Percentiles rank a stretch among this genome's conserved stretches.
Evolutionary conservation across 2,797 vertebrate species (phyloP).

Genomic region (Pseudopleuronectes americanus): DNA sequence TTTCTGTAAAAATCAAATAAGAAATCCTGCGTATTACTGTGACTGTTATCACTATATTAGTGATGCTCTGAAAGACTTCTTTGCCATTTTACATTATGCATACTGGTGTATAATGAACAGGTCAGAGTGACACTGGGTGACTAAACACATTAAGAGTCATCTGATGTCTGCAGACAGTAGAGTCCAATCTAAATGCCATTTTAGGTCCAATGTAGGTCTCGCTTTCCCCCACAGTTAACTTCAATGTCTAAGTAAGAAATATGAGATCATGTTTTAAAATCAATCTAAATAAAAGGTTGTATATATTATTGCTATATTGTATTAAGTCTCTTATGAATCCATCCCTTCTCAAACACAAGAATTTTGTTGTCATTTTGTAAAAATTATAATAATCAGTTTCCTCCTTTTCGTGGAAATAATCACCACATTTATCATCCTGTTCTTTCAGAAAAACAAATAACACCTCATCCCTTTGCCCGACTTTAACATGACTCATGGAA

Average conservation of each 20-base stretch:
- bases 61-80: conserved; percentile 54
- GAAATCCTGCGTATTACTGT: neutral
- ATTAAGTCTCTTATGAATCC: neutral
- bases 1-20: too few relatives aligned
- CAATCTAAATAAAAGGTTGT: neutral
- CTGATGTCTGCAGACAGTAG: conserved; percentile 38
- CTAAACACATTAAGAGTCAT: conserved; percentile 52
- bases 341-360: too few relatives aligned
- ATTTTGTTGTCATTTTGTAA: neutral
- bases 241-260: conserved; percentile 6
- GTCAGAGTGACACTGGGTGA: conserved; percentile 53
- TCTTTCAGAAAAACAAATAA: conserved; percentile 36
- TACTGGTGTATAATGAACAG: conserved; percentile 56
- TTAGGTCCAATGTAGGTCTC: conserved; percentile 35
- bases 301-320: neutral
- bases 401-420: neutral
- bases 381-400: neutral
- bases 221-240: conserved; percentile 2
- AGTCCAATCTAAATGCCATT: conserved; percentile 28
- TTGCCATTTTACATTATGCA: conserved; percentile 56
- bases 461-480: conserved; percentile 49
- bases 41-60: conserved; percentile 9
- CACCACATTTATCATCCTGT: conserved; percentile 21
- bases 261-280: conserved; percentile 1
- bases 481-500: conserved; percentile 54